Conservation (phyloP, 2,888 invertebrate species). For the Pterobdella sp. region DNA sequence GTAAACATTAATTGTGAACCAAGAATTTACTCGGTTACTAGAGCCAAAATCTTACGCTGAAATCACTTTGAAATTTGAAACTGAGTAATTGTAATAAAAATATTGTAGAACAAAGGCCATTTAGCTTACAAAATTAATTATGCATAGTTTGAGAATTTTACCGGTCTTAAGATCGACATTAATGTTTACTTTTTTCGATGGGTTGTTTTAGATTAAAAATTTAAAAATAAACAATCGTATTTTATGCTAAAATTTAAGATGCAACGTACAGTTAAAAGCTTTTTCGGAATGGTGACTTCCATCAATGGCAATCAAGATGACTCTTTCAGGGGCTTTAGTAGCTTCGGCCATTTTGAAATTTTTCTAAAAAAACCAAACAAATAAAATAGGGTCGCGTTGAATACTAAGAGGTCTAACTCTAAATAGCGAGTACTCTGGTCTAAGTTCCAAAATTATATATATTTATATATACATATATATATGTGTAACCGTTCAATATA, state of each 20-base stretch:
- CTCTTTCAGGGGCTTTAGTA: constrained; percentile 15
- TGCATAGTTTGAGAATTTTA: too few species aligned
- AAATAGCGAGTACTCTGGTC: background rate
- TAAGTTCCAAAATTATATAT: background rate
- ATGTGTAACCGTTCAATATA: constrained; percentile 3
- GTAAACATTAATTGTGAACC: too few species aligned
- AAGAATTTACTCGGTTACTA: too few species aligned
- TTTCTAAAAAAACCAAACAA: background rate
- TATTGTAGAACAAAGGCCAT: too few species aligned
- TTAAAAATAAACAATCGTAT: too few species aligned
- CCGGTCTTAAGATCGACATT: too few species aligned
- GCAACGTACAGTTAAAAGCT: constrained; percentile 35
- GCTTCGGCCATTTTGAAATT: constrained; percentile 4
- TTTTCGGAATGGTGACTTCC: constrained; percentile 35
- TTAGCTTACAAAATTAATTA: background rate
- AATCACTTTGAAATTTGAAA: too few species aligned
- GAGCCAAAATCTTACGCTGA: too few species aligned
- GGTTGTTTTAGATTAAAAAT: too few species aligned
- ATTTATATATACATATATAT: background rate
- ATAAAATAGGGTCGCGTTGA: too few species aligned
- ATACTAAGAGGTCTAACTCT: background rate
- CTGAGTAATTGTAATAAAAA: too few species aligned
- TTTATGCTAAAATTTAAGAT: background rate
- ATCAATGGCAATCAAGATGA: constrained; percentile 35
- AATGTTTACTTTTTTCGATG: too few species aligned